A percentile compares a stretch with the other conserved stretches of the same genome.
Conservation (phyloP, 1,140 invertebrate genomes). For the Coptotermes formosanus region DNA sequence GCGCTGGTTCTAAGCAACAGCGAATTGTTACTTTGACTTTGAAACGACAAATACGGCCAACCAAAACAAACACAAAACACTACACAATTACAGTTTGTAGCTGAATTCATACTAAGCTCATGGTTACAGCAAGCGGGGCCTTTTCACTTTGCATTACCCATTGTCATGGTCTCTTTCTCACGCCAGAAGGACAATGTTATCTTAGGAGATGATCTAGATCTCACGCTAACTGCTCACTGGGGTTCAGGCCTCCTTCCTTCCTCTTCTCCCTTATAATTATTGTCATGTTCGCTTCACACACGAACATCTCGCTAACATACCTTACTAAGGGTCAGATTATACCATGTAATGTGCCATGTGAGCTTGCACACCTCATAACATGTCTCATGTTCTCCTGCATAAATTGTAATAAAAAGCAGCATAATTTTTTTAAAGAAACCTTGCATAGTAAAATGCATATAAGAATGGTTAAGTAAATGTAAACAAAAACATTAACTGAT, state of each 20-base stretch:
- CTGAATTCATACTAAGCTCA: not conserved
- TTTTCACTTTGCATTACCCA: not conserved
- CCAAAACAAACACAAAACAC: not conserved
- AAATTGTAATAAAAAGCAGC: too few species aligned
- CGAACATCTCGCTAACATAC: too few species aligned
- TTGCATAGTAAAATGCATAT: too few species aligned
- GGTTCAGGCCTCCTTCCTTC: not conserved
- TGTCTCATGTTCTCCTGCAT: too few species aligned
- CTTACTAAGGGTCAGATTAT: too few species aligned
- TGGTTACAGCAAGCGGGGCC: not conserved
- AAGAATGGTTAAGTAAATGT: too few species aligned
- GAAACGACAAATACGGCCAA: not conserved
- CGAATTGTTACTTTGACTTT: not conserved
- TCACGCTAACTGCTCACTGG: not conserved
- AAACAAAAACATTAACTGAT: too few species aligned
- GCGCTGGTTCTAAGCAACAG: not conserved
- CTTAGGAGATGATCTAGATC: conserved; percentile 15
- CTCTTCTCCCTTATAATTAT: not conserved
- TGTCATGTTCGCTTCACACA: not conserved
- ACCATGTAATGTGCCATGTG: too few species aligned
- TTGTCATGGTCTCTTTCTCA: conserved; percentile 10
- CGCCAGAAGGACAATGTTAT: not conserved
- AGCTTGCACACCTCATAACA: too few species aligned
- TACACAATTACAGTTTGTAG: not conserved
- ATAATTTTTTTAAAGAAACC: too few species aligned